These are phyloP conservation scores for Coptotermes formosanus DNA, from an alignment of 1,140 invertebrate species.

Conservation along the genomic window DNA sequence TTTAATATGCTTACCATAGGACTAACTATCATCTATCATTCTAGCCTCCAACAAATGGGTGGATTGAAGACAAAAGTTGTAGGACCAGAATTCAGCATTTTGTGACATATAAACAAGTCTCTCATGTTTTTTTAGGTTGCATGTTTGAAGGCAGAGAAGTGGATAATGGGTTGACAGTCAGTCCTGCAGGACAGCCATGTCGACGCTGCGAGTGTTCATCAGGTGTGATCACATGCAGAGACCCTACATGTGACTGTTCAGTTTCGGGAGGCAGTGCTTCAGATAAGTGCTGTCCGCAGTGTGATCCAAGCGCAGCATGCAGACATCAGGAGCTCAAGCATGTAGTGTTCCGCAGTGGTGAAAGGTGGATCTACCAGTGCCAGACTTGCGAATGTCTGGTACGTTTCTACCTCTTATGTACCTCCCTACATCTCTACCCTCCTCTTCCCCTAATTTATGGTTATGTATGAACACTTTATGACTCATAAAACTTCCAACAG, in stretches of 20 bases:
- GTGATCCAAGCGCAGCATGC: slow-evolving; percentile 67
- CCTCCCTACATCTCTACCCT: background rate
- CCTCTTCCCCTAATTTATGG: too few relatives aligned
- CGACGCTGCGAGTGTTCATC: slow-evolving; percentile 57
- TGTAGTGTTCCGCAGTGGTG: slow-evolving; percentile 72
- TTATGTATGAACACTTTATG: too few relatives aligned
- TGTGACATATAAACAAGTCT: too few relatives aligned
- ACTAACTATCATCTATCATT: too few relatives aligned
- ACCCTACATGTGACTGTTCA: slow-evolving; percentile 61
- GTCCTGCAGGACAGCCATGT: slow-evolving; percentile 57
- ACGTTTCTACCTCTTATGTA: slow-evolving; percentile 41
- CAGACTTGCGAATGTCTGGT: slow-evolving; percentile 88
- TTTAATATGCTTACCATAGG: too few relatives aligned
- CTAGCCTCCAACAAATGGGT: too few relatives aligned
- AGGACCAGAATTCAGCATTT: too few relatives aligned
- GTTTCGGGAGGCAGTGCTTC: slow-evolving; percentile 47
- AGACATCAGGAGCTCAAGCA: slow-evolving; percentile 74
- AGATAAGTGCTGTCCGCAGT: slow-evolving; percentile 75
- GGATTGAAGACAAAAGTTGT: too few relatives aligned
- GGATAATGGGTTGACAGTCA: slow-evolving; percentile 53
- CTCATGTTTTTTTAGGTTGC: slow-evolving; percentile 50
- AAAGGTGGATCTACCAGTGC: slow-evolving; percentile 86
- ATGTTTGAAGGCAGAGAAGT: slow-evolving; percentile 60
- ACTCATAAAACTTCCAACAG: too few relatives aligned
- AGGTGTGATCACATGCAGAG: slow-evolving; percentile 63